Evolutionary conservation across 2,888 invertebrate genomes (phyloP), one percentile per base, ranked within the genome.

Genomic region (Agrotis puta): DNA sequence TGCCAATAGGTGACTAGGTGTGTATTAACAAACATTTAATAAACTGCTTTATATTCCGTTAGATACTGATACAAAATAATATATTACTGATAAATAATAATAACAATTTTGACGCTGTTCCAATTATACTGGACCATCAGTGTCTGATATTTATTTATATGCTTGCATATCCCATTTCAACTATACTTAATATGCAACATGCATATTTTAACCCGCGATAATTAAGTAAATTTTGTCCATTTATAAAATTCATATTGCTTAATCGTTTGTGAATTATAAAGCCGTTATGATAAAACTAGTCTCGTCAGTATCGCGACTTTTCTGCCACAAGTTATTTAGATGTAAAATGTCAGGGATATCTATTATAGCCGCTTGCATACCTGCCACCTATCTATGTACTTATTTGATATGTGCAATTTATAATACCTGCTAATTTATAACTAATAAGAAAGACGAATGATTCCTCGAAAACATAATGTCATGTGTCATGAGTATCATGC

Each of bases 311-410:
- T 81, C 77, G 59, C 81, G 71, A 76, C 70, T 79, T 79, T 77
- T 82, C 73, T 77, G 79, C 65, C 77, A 79, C 78, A 77, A 74
- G 70, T 73, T 81, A 81, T 83, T 85, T 78, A 69, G 57, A 75
- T 64, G 68, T 65, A 83, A 91, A 91, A 91, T 90, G 90, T 90
- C 91, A 91, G 88, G 89, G 90, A 86, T 89, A 81, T 84, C 74
- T 85, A 82, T 86, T 82, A 82, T 81, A 82, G 70, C 70, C 67
- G 70, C 64, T 58, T 58, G 64, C 69, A 72, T 78, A 74, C 70
- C 67, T 61, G 50, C 33, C 58, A 65, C 56, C 14, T 61, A 75
- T 59, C 62, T 33, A 75, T 51, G 70, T 74, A 72, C 62, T 45
- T 75, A 62, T 68, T 73, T 72, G 66, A 68, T 70, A 77, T 74